phyloP scores from a whole-genome alignment of 2,888 invertebrate species.

The Caenorhabditis japonica region DNA sequence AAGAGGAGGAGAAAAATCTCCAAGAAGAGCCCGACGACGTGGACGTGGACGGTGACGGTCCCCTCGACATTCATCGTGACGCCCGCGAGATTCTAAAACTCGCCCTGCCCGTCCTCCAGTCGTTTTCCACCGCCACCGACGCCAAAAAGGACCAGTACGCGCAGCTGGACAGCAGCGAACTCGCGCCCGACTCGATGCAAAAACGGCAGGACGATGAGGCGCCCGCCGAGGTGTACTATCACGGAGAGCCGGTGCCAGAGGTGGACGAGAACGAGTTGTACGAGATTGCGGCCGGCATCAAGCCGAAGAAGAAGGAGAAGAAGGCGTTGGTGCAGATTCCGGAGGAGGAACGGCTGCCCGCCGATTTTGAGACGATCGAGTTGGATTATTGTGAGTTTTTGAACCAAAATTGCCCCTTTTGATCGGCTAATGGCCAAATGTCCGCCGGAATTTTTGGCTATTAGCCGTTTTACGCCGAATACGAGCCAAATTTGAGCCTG shows the following conservation, averaged over 20 bases:
- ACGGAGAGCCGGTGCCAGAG: constrained; percentile 76
- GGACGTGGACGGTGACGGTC: neutral
- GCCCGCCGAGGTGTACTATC: constrained; percentile 67
- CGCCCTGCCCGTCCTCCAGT: constrained; percentile 46
- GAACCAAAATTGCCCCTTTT: no score
- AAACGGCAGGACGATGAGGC: constrained; percentile 35
- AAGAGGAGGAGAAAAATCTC: neutral
- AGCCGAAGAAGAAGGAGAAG: constrained; percentile 63
- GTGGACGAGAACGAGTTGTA: constrained; percentile 73
- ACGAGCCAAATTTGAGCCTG: no score
- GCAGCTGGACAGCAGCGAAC: constrained; percentile 34
- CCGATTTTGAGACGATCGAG: constrained; percentile 67
- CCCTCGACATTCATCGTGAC: neutral
- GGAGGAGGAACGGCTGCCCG: constrained; percentile 73
- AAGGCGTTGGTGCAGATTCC: constrained; percentile 61
- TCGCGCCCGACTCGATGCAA: constrained; percentile 10
- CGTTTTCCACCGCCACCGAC: constrained; percentile 19
- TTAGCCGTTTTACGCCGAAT: no score
- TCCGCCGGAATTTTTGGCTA: no score
- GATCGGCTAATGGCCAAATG: no score
- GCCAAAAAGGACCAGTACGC: constrained; percentile 30
- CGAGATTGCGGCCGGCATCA: constrained; percentile 71
- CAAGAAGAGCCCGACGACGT: neutral
- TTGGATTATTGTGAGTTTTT: constrained; percentile 74
- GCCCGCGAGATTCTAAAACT: constrained; percentile 49